Conservation (phyloP, 2,888 invertebrate species). For the Trilocha varians region DNA sequence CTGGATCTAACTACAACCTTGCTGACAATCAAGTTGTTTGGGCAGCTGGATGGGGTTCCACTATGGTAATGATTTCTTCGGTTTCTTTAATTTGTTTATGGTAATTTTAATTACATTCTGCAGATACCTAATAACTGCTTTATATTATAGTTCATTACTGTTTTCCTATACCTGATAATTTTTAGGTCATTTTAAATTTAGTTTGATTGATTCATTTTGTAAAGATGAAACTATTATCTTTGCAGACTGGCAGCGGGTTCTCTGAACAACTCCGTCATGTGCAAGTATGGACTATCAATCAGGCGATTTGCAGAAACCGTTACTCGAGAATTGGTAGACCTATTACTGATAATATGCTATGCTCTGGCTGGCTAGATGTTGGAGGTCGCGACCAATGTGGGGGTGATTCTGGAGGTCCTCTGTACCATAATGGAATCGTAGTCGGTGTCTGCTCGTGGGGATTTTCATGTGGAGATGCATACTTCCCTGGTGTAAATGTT, state of each 20-base stretch:
- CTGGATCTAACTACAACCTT: slow-evolving; percentile 27
- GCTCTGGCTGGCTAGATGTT: slow-evolving; percentile 39
- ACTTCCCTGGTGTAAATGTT: slow-evolving; percentile 28
- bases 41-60: slow-evolving; percentile 38
- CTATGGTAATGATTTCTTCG: too few relatives aligned
- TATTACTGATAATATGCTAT: slow-evolving; percentile 39
- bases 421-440: slow-evolving; percentile 35
- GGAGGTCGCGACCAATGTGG: slow-evolving; percentile 50
- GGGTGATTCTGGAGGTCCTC: slow-evolving; percentile 46
- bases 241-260: slow-evolving; percentile 13
- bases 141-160: too few relatives aligned
- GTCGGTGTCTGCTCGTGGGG: slow-evolving; percentile 36
- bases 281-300: slow-evolving; percentile 31
- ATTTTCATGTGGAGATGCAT: background rate
- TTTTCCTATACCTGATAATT: too few relatives aligned
- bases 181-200: too few relatives aligned
- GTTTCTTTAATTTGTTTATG: too few relatives aligned
- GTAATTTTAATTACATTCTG: too few relatives aligned
- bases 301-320: slow-evolving; percentile 21
- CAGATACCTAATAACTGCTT: too few relatives aligned
- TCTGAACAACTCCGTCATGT: slow-evolving; percentile 30
- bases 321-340: slow-evolving; percentile 18
- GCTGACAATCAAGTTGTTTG: slow-evolving; percentile 30
- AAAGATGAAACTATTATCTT: too few relatives aligned
- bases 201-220: too few relatives aligned